Conservation (phyloP, 2,888 invertebrate species). For the Ormyrus rosae region DNA sequence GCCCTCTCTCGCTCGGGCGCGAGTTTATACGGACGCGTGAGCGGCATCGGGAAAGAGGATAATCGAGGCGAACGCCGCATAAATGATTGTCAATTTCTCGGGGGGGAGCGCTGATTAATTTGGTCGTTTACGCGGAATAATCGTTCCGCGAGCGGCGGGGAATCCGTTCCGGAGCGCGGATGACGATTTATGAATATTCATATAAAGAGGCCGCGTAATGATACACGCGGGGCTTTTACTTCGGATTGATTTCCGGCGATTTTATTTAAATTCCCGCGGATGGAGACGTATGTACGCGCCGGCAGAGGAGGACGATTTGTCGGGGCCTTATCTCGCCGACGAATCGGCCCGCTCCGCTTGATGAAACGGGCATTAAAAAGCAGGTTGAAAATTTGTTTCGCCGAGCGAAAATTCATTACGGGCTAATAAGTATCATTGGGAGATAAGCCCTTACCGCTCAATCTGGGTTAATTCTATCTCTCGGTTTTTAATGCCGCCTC, state of each 20-base stretch:
- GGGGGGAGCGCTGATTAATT: constrained; percentile 17
- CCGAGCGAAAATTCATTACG: too few relatives aligned
- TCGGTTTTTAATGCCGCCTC: too few relatives aligned
- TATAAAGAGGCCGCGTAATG: background rate
- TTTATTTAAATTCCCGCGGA: constrained; percentile 13
- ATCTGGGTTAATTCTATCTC: too few relatives aligned
- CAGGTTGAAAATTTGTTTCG: too few relatives aligned
- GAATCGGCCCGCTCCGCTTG: too few relatives aligned
- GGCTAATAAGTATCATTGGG: too few relatives aligned
- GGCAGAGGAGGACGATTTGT: too few relatives aligned
- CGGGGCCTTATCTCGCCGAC: too few relatives aligned
- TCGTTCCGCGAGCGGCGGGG: constrained; percentile 23
- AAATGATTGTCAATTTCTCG: constrained; percentile 33
- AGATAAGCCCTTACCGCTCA: too few relatives aligned
- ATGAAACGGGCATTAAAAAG: too few relatives aligned
- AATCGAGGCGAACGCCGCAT: constrained; percentile 8
- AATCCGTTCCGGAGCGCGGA: constrained; percentile 12
- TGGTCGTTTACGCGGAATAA: background rate
- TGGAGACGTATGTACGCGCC: too few relatives aligned
- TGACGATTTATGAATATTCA: constrained; percentile 33
- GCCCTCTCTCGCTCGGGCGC: background rate
- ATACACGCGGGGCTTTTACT: constrained; percentile 11
- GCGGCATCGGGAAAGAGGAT: background rate
- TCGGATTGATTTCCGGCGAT: constrained; percentile 32
- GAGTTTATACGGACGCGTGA: background rate